phyloP scores from a whole-genome alignment of 2,797 vertebrate species.

The Macrochelys suwanniensis region DNA sequence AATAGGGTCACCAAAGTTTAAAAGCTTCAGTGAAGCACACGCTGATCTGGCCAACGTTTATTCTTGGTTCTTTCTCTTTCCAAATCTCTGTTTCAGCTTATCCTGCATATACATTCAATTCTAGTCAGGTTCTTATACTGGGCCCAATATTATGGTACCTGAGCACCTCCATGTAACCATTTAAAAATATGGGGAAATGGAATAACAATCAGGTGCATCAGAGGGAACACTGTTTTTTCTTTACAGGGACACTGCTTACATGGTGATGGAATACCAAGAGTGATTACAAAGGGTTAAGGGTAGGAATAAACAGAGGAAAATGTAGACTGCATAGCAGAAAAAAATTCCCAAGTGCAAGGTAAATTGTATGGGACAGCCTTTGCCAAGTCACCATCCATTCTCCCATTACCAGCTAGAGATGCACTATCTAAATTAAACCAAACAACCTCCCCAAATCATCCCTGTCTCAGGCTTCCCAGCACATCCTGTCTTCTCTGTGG shows the following conservation, averaged over 20 bases:
- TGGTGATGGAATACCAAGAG: not conserved
- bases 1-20: not conserved
- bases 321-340: not conserved
- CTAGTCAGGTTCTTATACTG: conserved; percentile 16
- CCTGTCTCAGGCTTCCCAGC: not conserved
- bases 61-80: not conserved
- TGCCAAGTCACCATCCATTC: not conserved
- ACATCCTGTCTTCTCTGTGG: not conserved
- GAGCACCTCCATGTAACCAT: not conserved
- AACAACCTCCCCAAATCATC: not conserved
- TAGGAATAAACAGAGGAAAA: conserved; percentile 22
- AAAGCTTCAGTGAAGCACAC: not conserved
- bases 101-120: not conserved
- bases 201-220: no score
- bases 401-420: not conserved
- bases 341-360: not conserved
- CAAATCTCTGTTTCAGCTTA: not conserved
- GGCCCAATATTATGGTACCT: not conserved
- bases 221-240: no score
- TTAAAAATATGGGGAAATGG: conserved; percentile 35
- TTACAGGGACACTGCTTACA: no score
- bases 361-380: not conserved
- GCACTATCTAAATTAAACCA: not conserved
- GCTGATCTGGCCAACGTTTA: not conserved
- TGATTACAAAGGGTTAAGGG: not conserved